Base-by-base conservation (phyloP, 2,888 invertebrate genomes). In the Netelia melanura region DNA sequence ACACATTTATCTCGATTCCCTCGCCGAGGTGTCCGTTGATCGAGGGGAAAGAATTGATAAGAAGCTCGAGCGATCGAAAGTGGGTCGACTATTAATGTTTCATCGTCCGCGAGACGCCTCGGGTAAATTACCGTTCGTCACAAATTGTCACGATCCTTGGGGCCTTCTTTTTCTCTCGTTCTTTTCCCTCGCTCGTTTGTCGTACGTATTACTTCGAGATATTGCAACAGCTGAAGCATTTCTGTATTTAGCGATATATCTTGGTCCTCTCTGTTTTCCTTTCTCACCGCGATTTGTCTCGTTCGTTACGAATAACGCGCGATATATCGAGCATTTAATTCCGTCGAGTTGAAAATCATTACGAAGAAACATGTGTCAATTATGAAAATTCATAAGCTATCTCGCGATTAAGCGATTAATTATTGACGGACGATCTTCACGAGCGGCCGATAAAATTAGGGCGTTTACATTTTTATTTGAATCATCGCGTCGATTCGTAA, bases 81-180 rank as follows among this genome's bases (percentile, higher is more conserved):
- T 84, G 71, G 84, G 84, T 84, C 81, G 81, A 65, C 58, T 84
- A 81, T 84, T 70, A 75, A 52, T 76, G 76, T 21, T 61, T 23
- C 65, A n/a, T 43, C 71, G 56, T 52, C 43, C 30, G 38, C 68
- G 78, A 78, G n/a, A 56, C 56, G 23, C 10, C 58, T 10, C 25
- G 48, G 52, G 65, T 43, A 58, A 21, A 44, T 25, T n/a, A 43
- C 74, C 56, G 54, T 67, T 43, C 52, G 48, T 10, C 68, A 70
- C 67, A 21, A 78, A 30, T 72, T 38, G 64, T 65, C 71, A 70
- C 56, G 56, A 79, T 48, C 54, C 68, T 78, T 56, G 64, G 56
- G 65, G 58, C 21, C 54, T 17, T 48, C 14, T 25, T 48, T 48
- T 52, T 25, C 25, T 25, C 52, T 52, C 10, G 9, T 68, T 68